Percentiles rank a stretch among this genome's conserved stretches.
These are phyloP conservation scores for Hyla sarda DNA, from an alignment of 2,113 vertebrate species.

Conservation along the genomic window DNA sequence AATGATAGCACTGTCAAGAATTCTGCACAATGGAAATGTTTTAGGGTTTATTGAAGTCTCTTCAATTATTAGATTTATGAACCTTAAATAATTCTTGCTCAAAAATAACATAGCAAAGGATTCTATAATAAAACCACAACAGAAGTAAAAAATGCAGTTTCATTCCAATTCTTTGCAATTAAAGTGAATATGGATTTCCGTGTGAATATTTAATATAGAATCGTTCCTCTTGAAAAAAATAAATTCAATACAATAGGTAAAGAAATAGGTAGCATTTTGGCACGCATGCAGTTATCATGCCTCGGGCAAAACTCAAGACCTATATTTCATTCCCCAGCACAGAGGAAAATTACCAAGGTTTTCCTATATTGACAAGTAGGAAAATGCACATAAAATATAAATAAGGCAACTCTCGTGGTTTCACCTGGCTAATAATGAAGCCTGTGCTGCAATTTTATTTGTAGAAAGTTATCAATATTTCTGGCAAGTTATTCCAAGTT, in stretches of 20 bases:
- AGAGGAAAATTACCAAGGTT: background rate
- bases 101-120: background rate
- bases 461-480: background rate
- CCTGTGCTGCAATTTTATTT: background rate
- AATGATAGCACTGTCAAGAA: conserved; percentile 12
- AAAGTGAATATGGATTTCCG: background rate
- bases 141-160: background rate
- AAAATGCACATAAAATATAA: conserved; percentile 7
- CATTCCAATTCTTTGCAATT: background rate
- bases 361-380: conserved; percentile 9
- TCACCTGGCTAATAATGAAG: background rate
- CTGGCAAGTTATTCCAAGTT: background rate
- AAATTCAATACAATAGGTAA: conserved; percentile 1
- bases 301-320: conserved; percentile 1
- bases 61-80: conserved; percentile 2
- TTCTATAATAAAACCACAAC: background rate
- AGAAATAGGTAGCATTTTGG: background rate
- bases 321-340: background rate
- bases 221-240: background rate
- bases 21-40: conserved; percentile 14
- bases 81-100: background rate
- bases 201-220: background rate
- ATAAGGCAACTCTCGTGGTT: background rate
- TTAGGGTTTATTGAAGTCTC: background rate
- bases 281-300: conserved; percentile 12